A percentile compares a stretch with the other conserved stretches of the same genome.
These are phyloP conservation scores for Monochamus alternatus DNA, from an alignment of 2,888 invertebrate species.

Conservation along the genomic window DNA sequence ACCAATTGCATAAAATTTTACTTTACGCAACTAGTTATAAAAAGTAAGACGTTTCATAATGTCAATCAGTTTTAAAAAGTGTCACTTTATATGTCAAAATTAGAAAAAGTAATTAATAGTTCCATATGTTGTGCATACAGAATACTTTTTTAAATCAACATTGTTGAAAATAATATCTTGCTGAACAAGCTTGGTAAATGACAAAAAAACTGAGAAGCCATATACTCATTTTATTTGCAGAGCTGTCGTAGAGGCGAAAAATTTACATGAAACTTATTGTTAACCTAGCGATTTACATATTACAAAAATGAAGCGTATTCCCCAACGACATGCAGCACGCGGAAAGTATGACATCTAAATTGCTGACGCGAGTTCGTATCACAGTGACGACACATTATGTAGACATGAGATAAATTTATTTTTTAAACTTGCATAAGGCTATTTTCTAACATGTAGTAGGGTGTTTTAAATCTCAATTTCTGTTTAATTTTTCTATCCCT, in stretches of 20 bases:
- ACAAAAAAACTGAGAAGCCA: background rate
- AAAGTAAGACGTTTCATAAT: too few species aligned
- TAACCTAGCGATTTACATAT: conserved; percentile 38
- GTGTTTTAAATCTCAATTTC: too few species aligned
- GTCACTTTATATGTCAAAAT: too few species aligned
- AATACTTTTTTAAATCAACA: too few species aligned
- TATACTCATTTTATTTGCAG: conserved; percentile 26
- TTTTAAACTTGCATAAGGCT: background rate
- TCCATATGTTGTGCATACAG: too few species aligned
- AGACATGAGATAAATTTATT: conserved; percentile 7
- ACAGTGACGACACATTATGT: conserved; percentile 1
- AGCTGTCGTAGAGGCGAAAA: conserved; percentile 11
- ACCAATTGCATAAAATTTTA: too few species aligned
- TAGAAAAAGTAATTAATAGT: too few species aligned
- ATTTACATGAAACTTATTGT: conserved; percentile 32
- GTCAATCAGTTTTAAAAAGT: too few species aligned
- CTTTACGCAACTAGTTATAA: too few species aligned
- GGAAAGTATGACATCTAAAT: background rate
- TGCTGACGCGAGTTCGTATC: conserved; percentile 18
- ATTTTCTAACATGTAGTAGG: background rate
- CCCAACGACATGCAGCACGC: background rate
- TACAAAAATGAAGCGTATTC: conserved; percentile 34
- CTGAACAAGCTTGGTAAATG: too few species aligned
- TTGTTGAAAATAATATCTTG: too few species aligned
- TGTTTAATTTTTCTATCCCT: too few species aligned